Evolutionary conservation across 2,888 invertebrate genomes (phyloP), one percentile per base, ranked within the genome.

Genomic region (Ctena decussata): DNA sequence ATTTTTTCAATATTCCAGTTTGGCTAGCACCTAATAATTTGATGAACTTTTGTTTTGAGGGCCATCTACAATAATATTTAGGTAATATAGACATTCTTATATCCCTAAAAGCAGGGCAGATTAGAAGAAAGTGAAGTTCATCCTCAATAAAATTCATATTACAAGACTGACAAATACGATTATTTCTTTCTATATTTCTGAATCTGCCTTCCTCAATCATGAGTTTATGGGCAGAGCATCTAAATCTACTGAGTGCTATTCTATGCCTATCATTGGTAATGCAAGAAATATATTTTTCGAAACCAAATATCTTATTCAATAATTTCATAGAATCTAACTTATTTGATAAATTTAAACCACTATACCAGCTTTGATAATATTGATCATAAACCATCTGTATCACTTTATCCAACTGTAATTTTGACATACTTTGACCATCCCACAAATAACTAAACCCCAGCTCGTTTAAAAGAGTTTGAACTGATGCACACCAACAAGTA

Each of bases 201-300:
- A 49, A 35, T 75, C 80, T 37, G 21, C 80, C 80, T 53, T 27
- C 46, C 49, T 80, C 70, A 27, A 80, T 80, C n/a, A 39, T 37
- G 12, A 74, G 41, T 27, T 74, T 24, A 70, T 80, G 80, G 18
- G 75, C 24, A 27, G 75, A 80, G n/a, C 32, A 37, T 75, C 80
- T 65, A 21, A 80, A 41, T 80, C 71, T 80, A 30, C 46, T 70
- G 21, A 80, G 44, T 24, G 70, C 80, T 12, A 1, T 74, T 39
- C 70, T 24, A 49, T 53, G 60, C 3, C 11, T 21, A 3, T 60
- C 60, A 27, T 11, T 30, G 18, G 3, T 60, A 60, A 60, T 5
- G 18, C 60, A 60, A 27, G 60, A 60, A 60, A 60, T 24, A 60
- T 60, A 60, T 18, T 60, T 60, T 60, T 60, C 60, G 27, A 60